Evolutionary conservation across 2,113 vertebrate species (phyloP).

Genomic region (Coptodon bakossiorum): DNA sequence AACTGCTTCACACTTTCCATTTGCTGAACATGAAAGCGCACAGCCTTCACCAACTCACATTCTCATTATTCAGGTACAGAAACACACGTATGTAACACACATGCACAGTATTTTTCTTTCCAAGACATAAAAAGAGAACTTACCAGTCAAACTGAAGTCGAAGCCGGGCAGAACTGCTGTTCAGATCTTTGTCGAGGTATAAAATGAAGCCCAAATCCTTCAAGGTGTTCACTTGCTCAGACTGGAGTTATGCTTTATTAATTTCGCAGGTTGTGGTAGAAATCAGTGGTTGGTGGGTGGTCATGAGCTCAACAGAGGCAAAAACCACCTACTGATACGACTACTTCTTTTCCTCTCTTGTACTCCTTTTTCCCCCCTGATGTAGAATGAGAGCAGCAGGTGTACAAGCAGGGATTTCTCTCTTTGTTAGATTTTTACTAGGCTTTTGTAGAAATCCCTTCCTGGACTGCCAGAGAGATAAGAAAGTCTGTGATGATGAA

Average conservation of each 20-base stretch:
- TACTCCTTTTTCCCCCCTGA: background rate
- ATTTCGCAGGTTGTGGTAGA: background rate
- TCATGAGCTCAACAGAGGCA: background rate
- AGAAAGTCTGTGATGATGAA: background rate
- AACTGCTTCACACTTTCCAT: background rate
- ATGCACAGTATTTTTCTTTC: background rate
- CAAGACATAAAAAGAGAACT: background rate
- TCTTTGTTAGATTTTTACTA: background rate
- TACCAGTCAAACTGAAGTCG: background rate
- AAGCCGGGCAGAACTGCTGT: background rate
- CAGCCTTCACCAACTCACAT: background rate
- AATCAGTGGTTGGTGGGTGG: background rate
- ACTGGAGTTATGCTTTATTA: background rate
- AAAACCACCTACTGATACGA: background rate
- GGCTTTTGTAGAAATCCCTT: background rate
- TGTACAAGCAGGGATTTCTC: background rate
- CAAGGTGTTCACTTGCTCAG: background rate
- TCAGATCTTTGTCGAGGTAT: background rate
- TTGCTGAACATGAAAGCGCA: background rate
- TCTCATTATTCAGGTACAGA: background rate
- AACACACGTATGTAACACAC: background rate
- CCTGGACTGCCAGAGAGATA: background rate
- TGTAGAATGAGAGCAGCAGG: slow-evolving; percentile 9
- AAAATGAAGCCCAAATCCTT: background rate
- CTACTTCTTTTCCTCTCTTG: background rate